Base-by-base conservation (phyloP, 2,888 invertebrate species). In the Bedellia somnulentella region DNA sequence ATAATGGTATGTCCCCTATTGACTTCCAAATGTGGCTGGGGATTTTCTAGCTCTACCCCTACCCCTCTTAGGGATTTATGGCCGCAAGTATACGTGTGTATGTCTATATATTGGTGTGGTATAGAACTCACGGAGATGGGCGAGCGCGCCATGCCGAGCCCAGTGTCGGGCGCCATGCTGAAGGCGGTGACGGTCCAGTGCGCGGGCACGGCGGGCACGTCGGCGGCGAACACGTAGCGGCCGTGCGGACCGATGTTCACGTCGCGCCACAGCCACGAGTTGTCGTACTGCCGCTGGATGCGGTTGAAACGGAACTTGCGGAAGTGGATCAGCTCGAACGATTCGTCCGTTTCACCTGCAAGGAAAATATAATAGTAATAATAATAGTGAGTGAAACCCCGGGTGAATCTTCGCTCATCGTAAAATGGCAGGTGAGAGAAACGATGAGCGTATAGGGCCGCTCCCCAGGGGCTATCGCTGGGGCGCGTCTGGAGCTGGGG, bases 241-340 rank as follows among this genome's bases (percentile, higher is more conserved):
- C 93, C 93, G 60, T 93, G 92, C 12, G 93, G 92, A 0, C 90
- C 93, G 49, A 94, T 92, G 60, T 93, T 93, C 30, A 92, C 85
- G 64, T 95, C 95, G 37, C 86, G 85, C 96, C 96, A 97, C 31
- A 95, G 67, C 96, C 96, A 97, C 33, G 90, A 89, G 61, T 94
- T 93, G 47, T 94, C 93, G 62, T 94, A 96, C 53, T 93, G 90
- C 0, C 95, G 80, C 52, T 90, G 87, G 35, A 94, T 83, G 35
- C 93, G 82, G 63, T 91, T 95, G 58, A 92, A 92, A 2, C 94
- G 81, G 64, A 85, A 83, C 57, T 90, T 89, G 39, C 92, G 79
- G 76, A 89, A 93, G 44, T 83, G 71, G 0, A 79, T 49, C 39
- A 92, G 57, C 37, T 88, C 86, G 5, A 87, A 87, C 21, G 75